A percentile compares a stretch with the other conserved stretches of the same genome.
Conservation (phyloP, 2,797 vertebrate species). For the Cyclura pinguis region DNA sequence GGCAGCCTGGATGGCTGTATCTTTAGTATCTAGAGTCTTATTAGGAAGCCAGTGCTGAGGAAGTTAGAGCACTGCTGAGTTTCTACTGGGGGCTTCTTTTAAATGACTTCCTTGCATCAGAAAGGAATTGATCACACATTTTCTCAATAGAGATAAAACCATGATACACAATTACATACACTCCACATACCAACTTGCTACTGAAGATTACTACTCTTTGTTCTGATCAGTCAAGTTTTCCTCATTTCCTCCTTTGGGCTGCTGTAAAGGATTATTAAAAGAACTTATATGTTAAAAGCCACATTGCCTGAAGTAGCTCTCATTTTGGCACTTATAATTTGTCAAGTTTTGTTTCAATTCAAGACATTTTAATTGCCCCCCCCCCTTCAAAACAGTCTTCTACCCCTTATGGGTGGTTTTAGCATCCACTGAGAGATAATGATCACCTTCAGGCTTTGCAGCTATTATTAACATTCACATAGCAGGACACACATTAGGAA, state of each 20-base stretch:
- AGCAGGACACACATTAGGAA: neutral
- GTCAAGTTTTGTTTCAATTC: slow-evolving; percentile 30
- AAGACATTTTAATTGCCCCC: slow-evolving; percentile 22
- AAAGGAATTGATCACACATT: neutral
- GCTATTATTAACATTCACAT: neutral
- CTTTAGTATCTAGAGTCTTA: neutral
- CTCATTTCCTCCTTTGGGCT: slow-evolving; percentile 6
- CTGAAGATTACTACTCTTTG: neutral
- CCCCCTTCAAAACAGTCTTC: neutral
- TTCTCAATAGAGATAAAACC: neutral
- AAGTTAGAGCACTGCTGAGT: neutral
- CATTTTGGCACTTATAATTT: slow-evolving; percentile 18
- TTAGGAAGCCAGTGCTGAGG: neutral
- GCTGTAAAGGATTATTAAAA: slow-evolving; percentile 19
- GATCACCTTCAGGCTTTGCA: slow-evolving; percentile 2
- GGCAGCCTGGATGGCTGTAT: neutral
- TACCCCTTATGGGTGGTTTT: slow-evolving; percentile 39
- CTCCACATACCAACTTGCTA: neutral
- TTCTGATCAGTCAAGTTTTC: neutral
- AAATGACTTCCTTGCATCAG: neutral
- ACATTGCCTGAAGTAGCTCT: neutral
- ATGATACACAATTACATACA: neutral
- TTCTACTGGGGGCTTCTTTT: neutral
- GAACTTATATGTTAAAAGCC: slow-evolving; percentile 29
- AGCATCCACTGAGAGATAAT: neutral